These are phyloP conservation scores for Anomalospiza imberbis DNA, from an alignment of 2,797 vertebrate genomes.

Conservation along the genomic window DNA sequence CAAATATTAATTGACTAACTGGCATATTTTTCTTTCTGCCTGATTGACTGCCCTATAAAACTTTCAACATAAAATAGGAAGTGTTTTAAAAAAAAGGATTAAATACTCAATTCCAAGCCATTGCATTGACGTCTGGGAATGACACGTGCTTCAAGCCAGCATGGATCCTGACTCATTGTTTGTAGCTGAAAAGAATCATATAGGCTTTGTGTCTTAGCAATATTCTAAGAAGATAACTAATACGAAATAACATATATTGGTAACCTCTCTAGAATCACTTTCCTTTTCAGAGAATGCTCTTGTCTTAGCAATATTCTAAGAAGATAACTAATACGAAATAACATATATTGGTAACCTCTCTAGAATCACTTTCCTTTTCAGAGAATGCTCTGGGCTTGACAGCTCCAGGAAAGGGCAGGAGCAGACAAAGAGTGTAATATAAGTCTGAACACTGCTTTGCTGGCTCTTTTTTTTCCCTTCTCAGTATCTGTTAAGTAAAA, in stretches of 20 bases:
- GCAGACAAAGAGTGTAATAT: slow-evolving; percentile 50
- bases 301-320: slow-evolving; percentile 13
- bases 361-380: slow-evolving; percentile 28
- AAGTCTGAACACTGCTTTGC: slow-evolving; percentile 64
- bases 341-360: slow-evolving; percentile 16
- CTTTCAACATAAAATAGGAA: background rate
- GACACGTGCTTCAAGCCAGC: background rate
- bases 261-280: slow-evolving; percentile 35
- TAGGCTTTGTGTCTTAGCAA: slow-evolving; percentile 14
- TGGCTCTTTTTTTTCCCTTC: slow-evolving; percentile 45
- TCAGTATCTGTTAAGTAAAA: slow-evolving; percentile 67
- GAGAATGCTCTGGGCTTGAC: slow-evolving; percentile 18
- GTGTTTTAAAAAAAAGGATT: background rate
- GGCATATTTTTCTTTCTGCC: background rate
- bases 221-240: slow-evolving; percentile 21
- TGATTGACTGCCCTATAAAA: background rate
- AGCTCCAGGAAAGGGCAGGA: background rate
- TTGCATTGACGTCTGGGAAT: background rate
- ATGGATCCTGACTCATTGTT: slow-evolving; percentile 30
- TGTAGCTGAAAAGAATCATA: slow-evolving; percentile 18
- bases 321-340: slow-evolving; percentile 24
- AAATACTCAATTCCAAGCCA: background rate
- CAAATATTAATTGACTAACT: background rate
- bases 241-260: background rate
- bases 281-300: slow-evolving; percentile 29